Evolutionary conservation across 2,113 vertebrate species (phyloP), one percentile per base, ranked within the genome.

Genomic region (Bubalus kerabau): DNA sequence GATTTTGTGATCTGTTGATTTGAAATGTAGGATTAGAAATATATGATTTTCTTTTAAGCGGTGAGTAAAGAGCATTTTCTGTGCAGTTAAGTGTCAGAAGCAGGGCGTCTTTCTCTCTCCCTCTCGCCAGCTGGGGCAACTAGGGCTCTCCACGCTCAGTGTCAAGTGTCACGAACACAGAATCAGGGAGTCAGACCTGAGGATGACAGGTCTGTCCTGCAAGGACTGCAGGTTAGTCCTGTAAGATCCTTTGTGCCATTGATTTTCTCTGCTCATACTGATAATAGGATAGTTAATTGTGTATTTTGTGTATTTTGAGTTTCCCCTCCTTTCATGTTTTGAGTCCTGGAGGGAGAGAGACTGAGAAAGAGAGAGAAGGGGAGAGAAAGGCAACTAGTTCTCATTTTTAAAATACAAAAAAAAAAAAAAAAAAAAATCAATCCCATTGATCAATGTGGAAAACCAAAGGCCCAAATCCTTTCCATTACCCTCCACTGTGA

Each of bases 391-490:
- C 6, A 8, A 87, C 50, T 32, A 28, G 36, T 74, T 90, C 19
- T 71, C 32, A n/a, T 59, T 6, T 62, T 94, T 24, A 80, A 83
- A 95, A 92, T 85, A 56, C 71, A 67, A 40, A 81, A 71, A 32
- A 50, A 14, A 83, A 59, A 24, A 24, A 24, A 56, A 74, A 76
- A 64, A 87, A 78, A 92, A 93, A 80, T 30, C 56, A 64, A 94
- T 87, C 14, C 8, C 26, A n/a, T 32, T 57, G 71, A 96, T 95
- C 46, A 80, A 2, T 3, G 13, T 88, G n/a, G 67, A 94, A 87
- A 92, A 67, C 54, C 90, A 88, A 95, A 96, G n/a, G 30, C 48
- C 81, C 24, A 95, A 92, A 84, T 78, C 23, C 30, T n/a, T 80
- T 60, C 48, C 60, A 46, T 46, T 50, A 56, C 46, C 32, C 30